Conservation (phyloP, 2,797 vertebrate genomes). For the Microchirus variegatus region DNA sequence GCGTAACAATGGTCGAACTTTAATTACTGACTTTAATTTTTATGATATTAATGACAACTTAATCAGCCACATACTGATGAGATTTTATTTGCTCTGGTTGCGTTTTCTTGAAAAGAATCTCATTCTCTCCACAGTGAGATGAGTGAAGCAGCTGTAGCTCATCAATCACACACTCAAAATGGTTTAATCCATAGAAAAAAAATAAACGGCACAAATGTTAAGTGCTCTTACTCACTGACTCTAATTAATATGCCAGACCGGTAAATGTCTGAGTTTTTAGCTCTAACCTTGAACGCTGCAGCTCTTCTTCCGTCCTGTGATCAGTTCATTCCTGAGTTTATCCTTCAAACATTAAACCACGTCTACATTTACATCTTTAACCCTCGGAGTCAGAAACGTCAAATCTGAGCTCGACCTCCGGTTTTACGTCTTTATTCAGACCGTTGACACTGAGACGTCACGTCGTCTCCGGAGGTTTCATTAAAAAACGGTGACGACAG, state of each 20-base stretch:
- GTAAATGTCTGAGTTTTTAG: background rate
- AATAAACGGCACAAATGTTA: too few relatives aligned
- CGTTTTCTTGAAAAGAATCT: too few relatives aligned
- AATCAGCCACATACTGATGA: too few relatives aligned
- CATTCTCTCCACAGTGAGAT: too few relatives aligned
- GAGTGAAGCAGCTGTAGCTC: too few relatives aligned
- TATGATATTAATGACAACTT: too few relatives aligned
- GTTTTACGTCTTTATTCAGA: background rate
- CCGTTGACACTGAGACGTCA: background rate
- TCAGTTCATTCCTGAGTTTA: background rate
- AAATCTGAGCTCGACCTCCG: conserved; percentile 1
- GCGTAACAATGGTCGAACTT: too few relatives aligned
- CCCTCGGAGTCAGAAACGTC: background rate
- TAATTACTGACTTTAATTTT: too few relatives aligned
- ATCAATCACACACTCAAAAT: too few relatives aligned
- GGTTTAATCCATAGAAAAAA: too few relatives aligned
- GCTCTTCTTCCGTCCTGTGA: background rate
- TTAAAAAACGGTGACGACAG: background rate
- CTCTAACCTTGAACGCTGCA: background rate
- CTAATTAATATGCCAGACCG: background rate
- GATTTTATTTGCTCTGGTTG: too few relatives aligned
- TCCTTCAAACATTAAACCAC: background rate
- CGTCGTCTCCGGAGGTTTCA: background rate
- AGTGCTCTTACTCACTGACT: too few relatives aligned
- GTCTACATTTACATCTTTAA: conserved; percentile 2